phyloP scores from a whole-genome alignment of 2,888 invertebrate genomes.

The Lithophane socia region DNA sequence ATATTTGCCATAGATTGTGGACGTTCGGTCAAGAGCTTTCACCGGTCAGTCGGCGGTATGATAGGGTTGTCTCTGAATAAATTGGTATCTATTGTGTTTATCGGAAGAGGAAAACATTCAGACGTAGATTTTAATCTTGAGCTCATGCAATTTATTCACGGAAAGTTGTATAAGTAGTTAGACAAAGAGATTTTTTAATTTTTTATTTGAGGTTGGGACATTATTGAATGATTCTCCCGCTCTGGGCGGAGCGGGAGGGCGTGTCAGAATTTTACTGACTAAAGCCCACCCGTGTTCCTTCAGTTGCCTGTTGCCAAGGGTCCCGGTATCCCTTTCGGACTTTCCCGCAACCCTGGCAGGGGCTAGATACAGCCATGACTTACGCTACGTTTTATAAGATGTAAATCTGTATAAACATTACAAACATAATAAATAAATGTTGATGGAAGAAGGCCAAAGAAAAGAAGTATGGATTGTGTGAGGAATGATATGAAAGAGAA shows the following conservation, averaged over 20 bases:
- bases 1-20: constrained; percentile 68
- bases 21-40: constrained; percentile 61
- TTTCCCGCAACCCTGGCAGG: too few relatives aligned
- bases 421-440: too few relatives aligned
- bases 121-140: constrained; percentile 14
- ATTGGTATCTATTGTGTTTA: constrained; percentile 6
- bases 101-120: constrained; percentile 18
- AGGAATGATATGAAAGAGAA: too few relatives aligned
- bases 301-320: too few relatives aligned
- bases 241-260: too few relatives aligned
- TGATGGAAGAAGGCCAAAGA: not conserved
- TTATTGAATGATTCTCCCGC: too few relatives aligned
- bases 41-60: constrained; percentile 45
- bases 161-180: not conserved
- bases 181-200: too few relatives aligned
- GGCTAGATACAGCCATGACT: not conserved
- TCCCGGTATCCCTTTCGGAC: too few relatives aligned
- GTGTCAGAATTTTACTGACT: too few relatives aligned
- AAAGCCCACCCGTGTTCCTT: too few relatives aligned
- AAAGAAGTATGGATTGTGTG: not conserved
- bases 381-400: not conserved
- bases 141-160: not conserved
- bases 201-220: too few relatives aligned
- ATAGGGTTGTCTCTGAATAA: constrained; percentile 38
- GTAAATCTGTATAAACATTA: not conserved